A percentile compares a stretch with the other conserved stretches of the same genome.
phyloP scores from a whole-genome alignment of 2,888 invertebrate species.

The Sinodicranocentrus sp. region DNA sequence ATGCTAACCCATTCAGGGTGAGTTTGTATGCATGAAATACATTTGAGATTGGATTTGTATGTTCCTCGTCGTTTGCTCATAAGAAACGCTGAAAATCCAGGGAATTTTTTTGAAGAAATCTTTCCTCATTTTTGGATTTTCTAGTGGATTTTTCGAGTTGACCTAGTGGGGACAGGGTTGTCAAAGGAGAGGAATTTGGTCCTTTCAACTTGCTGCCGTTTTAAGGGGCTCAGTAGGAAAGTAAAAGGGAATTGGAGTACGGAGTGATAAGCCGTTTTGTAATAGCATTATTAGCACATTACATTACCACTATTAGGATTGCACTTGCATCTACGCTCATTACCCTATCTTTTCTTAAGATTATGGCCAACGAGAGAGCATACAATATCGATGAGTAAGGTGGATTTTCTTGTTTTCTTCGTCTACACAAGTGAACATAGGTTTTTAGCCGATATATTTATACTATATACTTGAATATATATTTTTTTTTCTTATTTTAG shows the following conservation, averaged over 20 bases:
- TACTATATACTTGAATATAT: conserved; percentile 57
- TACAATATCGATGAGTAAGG: conserved; percentile 69
- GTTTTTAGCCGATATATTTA: conserved; percentile 37
- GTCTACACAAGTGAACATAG: conserved; percentile 31
- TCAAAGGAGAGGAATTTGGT: no score
- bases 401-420: conserved; percentile 42
- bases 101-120: neutral
- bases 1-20: neutral
- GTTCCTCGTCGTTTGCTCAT: conserved; percentile 49
- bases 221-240: no score
- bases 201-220: no score
- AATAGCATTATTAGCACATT: neutral
- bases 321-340: no score
- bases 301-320: neutral
- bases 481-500: conserved; percentile 63
- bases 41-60: conserved; percentile 21
- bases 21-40: no score
- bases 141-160: neutral
- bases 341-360: conserved; percentile 14
- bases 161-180: no score
- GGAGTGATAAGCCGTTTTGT: no score
- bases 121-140: neutral
- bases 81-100: conserved; percentile 29
- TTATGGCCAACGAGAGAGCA: conserved; percentile 48
- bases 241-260: no score